These are phyloP conservation scores for Ethmia dodecea DNA, from an alignment of 2,888 invertebrate species.

Conservation along the genomic window DNA sequence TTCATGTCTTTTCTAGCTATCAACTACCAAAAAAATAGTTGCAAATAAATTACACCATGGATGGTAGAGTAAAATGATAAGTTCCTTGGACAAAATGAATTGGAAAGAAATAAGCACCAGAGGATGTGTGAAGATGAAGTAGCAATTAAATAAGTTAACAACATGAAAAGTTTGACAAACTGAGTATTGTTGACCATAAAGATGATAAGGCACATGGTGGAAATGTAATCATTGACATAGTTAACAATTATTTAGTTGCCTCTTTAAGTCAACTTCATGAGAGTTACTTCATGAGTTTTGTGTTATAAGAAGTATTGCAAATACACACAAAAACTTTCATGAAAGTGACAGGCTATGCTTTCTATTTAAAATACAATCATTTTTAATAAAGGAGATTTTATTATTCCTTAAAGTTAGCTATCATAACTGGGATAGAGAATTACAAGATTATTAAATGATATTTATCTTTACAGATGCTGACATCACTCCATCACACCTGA, in stretches of 20 bases:
- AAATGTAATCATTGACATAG: conserved; percentile 73
- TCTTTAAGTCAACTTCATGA: conserved; percentile 50
- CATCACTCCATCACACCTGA: neutral
- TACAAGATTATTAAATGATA: conserved; percentile 10
- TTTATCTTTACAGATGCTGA: conserved; percentile 50
- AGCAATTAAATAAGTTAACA: conserved; percentile 28
- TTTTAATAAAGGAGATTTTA: conserved; percentile 12
- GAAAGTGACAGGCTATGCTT: conserved; percentile 25
- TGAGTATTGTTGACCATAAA: conserved; percentile 51
- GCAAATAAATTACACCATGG: conserved; percentile 47
- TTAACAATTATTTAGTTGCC: conserved; percentile 46
- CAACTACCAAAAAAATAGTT: conserved; percentile 17
- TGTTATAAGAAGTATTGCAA: neutral
- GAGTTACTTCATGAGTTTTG: conserved; percentile 25
- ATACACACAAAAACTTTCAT: conserved; percentile 18
- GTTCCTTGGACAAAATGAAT: conserved; percentile 12
- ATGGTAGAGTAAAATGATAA: conserved; percentile 53
- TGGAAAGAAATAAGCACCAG: conserved; percentile 23
- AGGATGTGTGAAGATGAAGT: conserved; percentile 34
- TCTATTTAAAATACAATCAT: conserved; percentile 15
- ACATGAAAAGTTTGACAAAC: conserved; percentile 49
- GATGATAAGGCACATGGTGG: conserved; percentile 59
- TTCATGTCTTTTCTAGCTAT: conserved; percentile 44
- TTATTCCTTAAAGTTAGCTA: conserved; percentile 9
- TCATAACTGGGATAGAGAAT: neutral